A percentile compares a stretch with the other conserved stretches of the same genome.
These are phyloP conservation scores for Lepidonotus clava DNA, from an alignment of 2,888 invertebrate genomes.

Conservation along the genomic window DNA sequence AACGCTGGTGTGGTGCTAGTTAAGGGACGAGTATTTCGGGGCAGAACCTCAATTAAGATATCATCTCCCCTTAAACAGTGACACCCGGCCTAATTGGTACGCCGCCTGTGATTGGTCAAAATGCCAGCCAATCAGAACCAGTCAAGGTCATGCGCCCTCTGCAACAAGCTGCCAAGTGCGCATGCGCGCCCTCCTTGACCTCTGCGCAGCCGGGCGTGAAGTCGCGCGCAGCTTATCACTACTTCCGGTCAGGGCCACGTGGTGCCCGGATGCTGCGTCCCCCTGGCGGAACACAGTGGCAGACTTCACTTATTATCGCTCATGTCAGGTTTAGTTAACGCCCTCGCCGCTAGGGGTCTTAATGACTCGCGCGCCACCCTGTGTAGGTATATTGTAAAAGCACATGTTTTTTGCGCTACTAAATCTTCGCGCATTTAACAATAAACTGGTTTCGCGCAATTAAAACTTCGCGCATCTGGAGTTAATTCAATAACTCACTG, in stretches of 20 bases:
- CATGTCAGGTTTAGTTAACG: neutral
- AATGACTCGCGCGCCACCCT: neutral
- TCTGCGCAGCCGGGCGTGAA: neutral
- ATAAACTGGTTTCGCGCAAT: too few relatives aligned
- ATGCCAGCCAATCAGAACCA: slow-evolving; percentile 14
- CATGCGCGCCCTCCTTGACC: slow-evolving; percentile 4
- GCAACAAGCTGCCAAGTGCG: neutral
- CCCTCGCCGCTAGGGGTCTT: neutral
- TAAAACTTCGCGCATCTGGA: too few relatives aligned
- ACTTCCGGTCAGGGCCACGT: neutral
- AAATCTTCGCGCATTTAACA: too few relatives aligned
- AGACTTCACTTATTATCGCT: neutral
- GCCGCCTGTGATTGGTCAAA: neutral
- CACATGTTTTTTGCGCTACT: too few relatives aligned
- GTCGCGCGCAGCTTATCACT: neutral
- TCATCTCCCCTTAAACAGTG: slow-evolving; percentile 2
- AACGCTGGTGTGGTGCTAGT: neutral
- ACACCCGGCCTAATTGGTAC: neutral
- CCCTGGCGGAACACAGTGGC: neutral
- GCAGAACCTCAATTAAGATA: neutral
- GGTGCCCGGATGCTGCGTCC: neutral
- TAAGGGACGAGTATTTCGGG: neutral
- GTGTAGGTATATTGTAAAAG: too few relatives aligned
- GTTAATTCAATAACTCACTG: too few relatives aligned
- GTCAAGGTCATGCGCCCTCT: neutral